Base-by-base conservation (phyloP, 1,140 invertebrate species). In the Bradynema listronoti region DNA sequence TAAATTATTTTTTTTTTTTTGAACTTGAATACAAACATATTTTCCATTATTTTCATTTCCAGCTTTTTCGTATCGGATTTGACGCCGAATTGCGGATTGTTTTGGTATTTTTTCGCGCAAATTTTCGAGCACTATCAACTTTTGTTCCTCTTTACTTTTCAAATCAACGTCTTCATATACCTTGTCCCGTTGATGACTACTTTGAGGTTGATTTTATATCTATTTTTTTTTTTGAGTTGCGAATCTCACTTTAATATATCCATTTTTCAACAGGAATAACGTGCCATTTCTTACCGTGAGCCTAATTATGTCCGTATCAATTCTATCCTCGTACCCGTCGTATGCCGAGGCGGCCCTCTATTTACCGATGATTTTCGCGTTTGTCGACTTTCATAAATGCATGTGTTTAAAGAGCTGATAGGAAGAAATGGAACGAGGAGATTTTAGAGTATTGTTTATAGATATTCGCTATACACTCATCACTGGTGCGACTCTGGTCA, bases 41-140 rank as follows among this genome's bases (percentile, higher is more conserved):
- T n/a, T n/a, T n/a, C n/a, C n/a, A n/a, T n/a, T n/a, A n/a, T n/a
- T n/a, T n/a, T n/a, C n/a, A n/a, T n/a, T n/a, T n/a, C n/a, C 71
- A 82, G 80, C 52, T 58, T 81, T 27, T 73, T 84, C 45, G 89
- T 94, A 22, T 88, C 89, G 24, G 92, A 98, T 81, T 81, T 97
- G 45, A 87, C 89, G 65, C 94, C 94, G 24, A 98, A 97, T 77
- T 89, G 95, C 72, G 94, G 94, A 2, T 80, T 98, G 0, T 98
- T 95, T 79, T 99, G 94, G 94, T 98, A 98, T 78, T 98, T 98
- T 79, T 98, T 98, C 76, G 95, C 91, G 0, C 93, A 98, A 83
- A 94, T 98, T 89, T 99, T 99, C 84, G 92, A 98, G 72, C 93
- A 98, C 80, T 98, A 98, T 73, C 84, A 90, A 50, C 82, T 86